A percentile compares a stretch with the other conserved stretches of the same genome.
These are phyloP conservation scores for Sciaenops ocellatus DNA, from an alignment of 2,797 vertebrate species.

Conservation along the genomic window DNA sequence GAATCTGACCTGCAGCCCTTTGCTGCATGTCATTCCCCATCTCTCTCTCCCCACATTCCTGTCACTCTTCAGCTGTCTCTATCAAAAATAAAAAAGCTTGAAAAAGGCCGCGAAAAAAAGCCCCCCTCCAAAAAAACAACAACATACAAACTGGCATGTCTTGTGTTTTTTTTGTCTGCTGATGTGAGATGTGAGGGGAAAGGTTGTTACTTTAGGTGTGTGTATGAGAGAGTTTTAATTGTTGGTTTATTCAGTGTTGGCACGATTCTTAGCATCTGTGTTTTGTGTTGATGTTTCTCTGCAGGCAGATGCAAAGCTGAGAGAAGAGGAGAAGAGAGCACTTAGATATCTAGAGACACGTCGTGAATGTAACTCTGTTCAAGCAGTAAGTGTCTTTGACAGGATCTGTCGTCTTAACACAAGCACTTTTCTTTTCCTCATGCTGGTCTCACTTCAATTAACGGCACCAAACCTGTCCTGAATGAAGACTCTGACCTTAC, in stretches of 20 bases:
- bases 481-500: not conserved
- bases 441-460: too few species aligned
- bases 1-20: too few species aligned
- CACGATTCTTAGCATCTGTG: not conserved
- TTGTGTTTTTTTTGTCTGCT: not conserved
- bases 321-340: conserved; percentile 98
- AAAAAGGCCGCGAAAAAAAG: too few species aligned
- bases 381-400: conserved; percentile 90
- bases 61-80: too few species aligned
- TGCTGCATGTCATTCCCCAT: too few species aligned
- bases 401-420: not conserved
- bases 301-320: conserved; percentile 97
- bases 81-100: too few species aligned
- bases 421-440: not conserved
- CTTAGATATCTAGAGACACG: conserved; percentile 96
- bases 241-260: not conserved
- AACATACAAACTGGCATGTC: not conserved
- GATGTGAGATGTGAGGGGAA: too few species aligned
- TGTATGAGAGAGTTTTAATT: not conserved
- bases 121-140: too few species aligned
- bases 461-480: too few species aligned
- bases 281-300: conserved; percentile 20
- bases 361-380: conserved; percentile 98
- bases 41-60: too few species aligned
- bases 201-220: not conserved